Evolutionary conservation across 2,888 invertebrate species (phyloP).

Genomic region (Gnatocerus cornutus): DNA sequence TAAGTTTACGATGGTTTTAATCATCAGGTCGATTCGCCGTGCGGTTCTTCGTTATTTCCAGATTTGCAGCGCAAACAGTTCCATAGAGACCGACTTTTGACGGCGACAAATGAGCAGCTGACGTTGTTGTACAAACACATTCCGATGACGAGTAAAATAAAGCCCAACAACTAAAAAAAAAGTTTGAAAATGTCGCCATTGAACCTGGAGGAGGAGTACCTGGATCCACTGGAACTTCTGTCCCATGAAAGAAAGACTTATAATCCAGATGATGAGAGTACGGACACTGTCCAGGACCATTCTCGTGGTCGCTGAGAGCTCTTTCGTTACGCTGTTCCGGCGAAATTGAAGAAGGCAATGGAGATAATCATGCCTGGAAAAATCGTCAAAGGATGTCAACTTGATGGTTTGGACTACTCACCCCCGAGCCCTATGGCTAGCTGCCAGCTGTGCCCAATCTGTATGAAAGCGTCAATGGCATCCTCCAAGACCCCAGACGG

Average conservation of each 20-base stretch:
- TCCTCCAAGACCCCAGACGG: slow-evolving; percentile 87
- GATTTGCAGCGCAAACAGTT: too few relatives aligned
- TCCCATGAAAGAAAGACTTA: slow-evolving; percentile 84
- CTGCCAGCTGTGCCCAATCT: slow-evolving; percentile 79
- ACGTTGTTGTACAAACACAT: slow-evolving; percentile 86
- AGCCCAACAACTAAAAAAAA: slow-evolving; percentile 80
- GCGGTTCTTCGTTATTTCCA: too few relatives aligned
- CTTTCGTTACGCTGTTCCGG: slow-evolving; percentile 86
- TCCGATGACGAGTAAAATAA: slow-evolving; percentile 83
- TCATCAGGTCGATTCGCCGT: too few relatives aligned
- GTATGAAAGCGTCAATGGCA: slow-evolving; percentile 86
- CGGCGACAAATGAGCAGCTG: slow-evolving; percentile 59
- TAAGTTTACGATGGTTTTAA: too few relatives aligned
- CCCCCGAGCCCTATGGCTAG: slow-evolving; percentile 81
- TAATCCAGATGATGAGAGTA: slow-evolving; percentile 92
- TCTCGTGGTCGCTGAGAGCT: slow-evolving; percentile 84
- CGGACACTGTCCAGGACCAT: slow-evolving; percentile 71
- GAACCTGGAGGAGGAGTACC: slow-evolving; percentile 69
- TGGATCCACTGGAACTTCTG: slow-evolving; percentile 87
- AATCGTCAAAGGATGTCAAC: background rate
- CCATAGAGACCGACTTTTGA: too few relatives aligned
- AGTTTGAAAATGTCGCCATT: background rate
- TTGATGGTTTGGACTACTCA: slow-evolving; percentile 66
- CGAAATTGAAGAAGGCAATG: slow-evolving; percentile 85
- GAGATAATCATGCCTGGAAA: slow-evolving; percentile 84